A percentile compares a stretch with the other conserved stretches of the same genome.
Evolutionary conservation across 64 coral and sea anemone species (phyloP).

Genomic region (Pachyseris speciosa): DNA sequence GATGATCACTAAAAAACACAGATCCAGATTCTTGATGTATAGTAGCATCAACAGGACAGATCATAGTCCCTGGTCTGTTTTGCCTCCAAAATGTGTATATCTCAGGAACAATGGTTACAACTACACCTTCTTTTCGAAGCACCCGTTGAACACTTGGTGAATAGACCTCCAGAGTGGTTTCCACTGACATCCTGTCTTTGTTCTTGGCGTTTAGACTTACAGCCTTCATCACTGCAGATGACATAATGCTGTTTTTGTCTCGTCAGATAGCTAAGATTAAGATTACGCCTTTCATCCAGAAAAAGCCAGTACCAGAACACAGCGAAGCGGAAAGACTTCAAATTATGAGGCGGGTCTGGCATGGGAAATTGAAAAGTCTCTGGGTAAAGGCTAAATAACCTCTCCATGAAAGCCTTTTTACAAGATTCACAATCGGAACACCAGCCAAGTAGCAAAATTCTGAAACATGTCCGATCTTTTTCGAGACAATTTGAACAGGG

Average conservation of each 20-base stretch:
- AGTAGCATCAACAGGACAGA: slow-evolving; percentile 5
- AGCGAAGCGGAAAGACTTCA: too few species aligned
- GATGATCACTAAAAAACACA: slow-evolving; percentile 17
- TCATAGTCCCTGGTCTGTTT: slow-evolving; percentile 15
- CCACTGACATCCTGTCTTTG: slow-evolving; percentile 71
- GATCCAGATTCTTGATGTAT: background rate
- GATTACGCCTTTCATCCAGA: too few species aligned
- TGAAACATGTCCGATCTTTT: background rate
- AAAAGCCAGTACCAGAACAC: too few species aligned
- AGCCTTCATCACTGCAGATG: slow-evolving; percentile 17
- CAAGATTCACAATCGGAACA: too few species aligned
- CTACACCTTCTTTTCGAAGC: background rate
- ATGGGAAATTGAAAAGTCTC: too few species aligned
- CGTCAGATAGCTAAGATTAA: too few species aligned
- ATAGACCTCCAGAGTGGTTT: slow-evolving; percentile 55
- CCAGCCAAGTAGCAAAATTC: slow-evolving; percentile 30
- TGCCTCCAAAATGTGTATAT: slow-evolving; percentile 75
- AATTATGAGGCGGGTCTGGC: too few species aligned
- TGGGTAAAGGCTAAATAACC: too few species aligned
- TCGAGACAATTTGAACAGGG: slow-evolving; percentile 11
- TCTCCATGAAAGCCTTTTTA: too few species aligned
- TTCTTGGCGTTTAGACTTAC: too few species aligned
- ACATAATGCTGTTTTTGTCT: too few species aligned
- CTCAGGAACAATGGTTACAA: slow-evolving; percentile 45
- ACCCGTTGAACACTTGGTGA: background rate